Percentiles rank a stretch among this genome's conserved stretches.
Evolutionary conservation across 2,888 invertebrate species (phyloP).

Genomic region (Drosophila melanosoma): DNA sequence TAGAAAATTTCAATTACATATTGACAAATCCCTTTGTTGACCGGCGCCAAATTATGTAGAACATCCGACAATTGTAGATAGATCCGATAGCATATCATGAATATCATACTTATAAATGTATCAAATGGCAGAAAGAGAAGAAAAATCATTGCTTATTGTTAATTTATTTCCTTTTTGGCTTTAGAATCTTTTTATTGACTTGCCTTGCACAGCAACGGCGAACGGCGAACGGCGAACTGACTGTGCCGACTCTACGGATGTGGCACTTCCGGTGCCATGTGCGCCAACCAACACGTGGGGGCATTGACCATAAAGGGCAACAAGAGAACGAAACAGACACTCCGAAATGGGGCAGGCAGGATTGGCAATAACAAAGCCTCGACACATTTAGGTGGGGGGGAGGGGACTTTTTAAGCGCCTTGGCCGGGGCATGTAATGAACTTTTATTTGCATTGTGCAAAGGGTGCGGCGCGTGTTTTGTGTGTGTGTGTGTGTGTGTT

Average conservation of each 20-base stretch:
- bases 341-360: constrained; percentile 28
- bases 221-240: constrained; percentile 33
- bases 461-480: neutral
- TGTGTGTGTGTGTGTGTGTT: too few species aligned
- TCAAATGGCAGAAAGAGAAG: constrained; percentile 41
- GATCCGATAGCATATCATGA: constrained; percentile 44
- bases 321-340: constrained; percentile 27
- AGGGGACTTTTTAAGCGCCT: constrained; percentile 67
- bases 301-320: constrained; percentile 71
- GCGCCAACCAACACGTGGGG: constrained; percentile 49
- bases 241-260: constrained; percentile 62
- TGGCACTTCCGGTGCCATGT: constrained; percentile 70
- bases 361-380: constrained; percentile 50
- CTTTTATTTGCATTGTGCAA: constrained; percentile 75
- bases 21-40: constrained; percentile 10
- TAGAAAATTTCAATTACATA: constrained; percentile 1
- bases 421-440: constrained; percentile 70
- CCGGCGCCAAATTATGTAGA: constrained; percentile 60
- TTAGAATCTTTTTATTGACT: constrained; percentile 71
- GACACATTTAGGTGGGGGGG: constrained; percentile 28
- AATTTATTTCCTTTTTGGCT: constrained; percentile 77
- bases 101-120: constrained; percentile 44
- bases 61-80: constrained; percentile 52
- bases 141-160: constrained; percentile 76
- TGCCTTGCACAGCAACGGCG: constrained; percentile 30